phyloP scores from a whole-genome alignment of 2,113 vertebrate genomes.

The Gallinago undulata region DNA sequence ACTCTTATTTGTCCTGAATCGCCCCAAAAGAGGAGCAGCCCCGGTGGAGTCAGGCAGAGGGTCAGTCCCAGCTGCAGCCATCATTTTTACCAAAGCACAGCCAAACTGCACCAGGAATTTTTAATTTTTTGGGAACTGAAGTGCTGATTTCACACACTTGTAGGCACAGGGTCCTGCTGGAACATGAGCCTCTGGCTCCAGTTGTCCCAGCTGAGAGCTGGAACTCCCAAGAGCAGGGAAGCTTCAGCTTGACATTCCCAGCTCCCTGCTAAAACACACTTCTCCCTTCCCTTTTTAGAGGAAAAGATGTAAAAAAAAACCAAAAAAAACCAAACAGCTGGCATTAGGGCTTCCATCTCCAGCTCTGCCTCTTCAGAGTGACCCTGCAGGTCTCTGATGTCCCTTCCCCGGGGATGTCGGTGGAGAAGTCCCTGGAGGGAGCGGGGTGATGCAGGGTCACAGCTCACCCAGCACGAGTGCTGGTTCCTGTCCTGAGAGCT shows the following conservation, averaged over 20 bases:
- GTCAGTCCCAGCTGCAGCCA: neutral
- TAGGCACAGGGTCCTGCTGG: neutral
- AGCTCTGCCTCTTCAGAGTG: neutral
- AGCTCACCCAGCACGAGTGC: neutral
- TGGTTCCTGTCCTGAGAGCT: accelerated
- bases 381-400: accelerated
- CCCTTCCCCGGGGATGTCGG: neutral
- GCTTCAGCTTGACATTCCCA: neutral
- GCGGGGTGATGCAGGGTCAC: neutral
- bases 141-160: neutral
- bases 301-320: neutral
- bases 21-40: neutral
- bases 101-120: neutral
- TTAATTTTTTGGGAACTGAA: neutral
- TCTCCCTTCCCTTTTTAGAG: neutral
- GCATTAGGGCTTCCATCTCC: neutral
- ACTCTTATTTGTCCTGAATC: neutral
- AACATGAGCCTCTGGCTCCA: neutral
- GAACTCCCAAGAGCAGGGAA: neutral
- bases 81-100: neutral
- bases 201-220: neutral
- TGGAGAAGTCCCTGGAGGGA: neutral
- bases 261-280: neutral
- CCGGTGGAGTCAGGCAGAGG: neutral
- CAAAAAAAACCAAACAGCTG: neutral